Base-by-base conservation (phyloP, 2,113 vertebrate genomes). In the Phrynocephalus versicolor region DNA sequence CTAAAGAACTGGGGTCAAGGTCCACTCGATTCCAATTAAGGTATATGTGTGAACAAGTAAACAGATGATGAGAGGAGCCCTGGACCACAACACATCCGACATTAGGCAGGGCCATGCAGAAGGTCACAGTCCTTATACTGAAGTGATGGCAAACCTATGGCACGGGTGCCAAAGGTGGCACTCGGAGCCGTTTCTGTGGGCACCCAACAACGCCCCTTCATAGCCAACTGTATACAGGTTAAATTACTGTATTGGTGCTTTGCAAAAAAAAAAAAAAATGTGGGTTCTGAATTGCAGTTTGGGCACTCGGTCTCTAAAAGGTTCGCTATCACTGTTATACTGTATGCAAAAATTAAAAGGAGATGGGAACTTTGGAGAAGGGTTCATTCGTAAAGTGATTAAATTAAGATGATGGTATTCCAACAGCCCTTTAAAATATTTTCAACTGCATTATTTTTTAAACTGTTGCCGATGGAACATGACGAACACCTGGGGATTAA, bases 391-490 rank as follows among this genome's bases (percentile, higher is more conserved):
- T 37, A 41, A 67, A 67, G 27, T 21, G 72, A 75, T 75, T 80
- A 41, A 74, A 51, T 21, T 83, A 77, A 62, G 0, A 25, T 35
- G 0, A 88, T 18, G 57, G 73, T 69, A 7, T 27, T 82, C 51
- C 60, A 72, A 72, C 39, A 30, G 16, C 37, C 16, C 16, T 78
- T 33, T 73, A 30, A 51, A 51, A 51, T 51, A 51, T 51, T 51
- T 51, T 51, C 45, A 51, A 51, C 45, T 51, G 45, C 45, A 6
- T 79, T 79, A 75, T 91, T 60, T 55, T n/a, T 33, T 76, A 60
- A 85, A 86, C 71, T 84, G 73, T 30, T 18, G 51, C 60, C 18
- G 79, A 33, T 83, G 82, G 57, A 90, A 88, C 92, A 85, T 2
- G 89, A 85, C 82, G 74, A 85, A 30, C 6, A 57, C 27, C n/a